Percentiles rank a stretch among this genome's conserved stretches.
Conservation (phyloP, 1,140 invertebrate genomes). For the Drosophila baimaii region DNA sequence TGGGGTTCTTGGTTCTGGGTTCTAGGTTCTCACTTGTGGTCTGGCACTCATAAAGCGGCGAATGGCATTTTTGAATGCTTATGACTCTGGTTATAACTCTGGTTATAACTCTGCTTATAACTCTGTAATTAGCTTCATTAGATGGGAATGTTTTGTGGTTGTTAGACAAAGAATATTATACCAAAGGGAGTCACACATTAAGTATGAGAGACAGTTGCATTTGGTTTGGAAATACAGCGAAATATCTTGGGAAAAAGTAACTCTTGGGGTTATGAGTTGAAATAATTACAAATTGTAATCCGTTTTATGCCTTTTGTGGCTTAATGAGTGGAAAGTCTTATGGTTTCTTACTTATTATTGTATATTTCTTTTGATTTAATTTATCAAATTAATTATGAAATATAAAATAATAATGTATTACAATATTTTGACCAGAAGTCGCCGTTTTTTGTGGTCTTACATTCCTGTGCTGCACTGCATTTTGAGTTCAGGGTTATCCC, state of each 20-base stretch:
- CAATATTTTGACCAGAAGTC: not conserved
- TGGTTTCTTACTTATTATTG: not conserved
- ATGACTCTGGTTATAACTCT: conserved; percentile 7
- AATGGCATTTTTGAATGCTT: conserved; percentile 10
- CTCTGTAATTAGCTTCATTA: conserved; percentile 38
- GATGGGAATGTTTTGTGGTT: conserved; percentile 15
- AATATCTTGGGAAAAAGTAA: not conserved
- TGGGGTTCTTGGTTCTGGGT: conserved; percentile 12
- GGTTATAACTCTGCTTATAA: conserved; percentile 4
- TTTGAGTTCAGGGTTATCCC: conserved; percentile 42
- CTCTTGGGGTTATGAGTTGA: not conserved
- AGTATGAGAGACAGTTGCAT: not conserved
- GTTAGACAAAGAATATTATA: conserved; percentile 1
- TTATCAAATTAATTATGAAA: too few relatives aligned
- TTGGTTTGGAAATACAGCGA: not conserved
- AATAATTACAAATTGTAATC: not conserved
- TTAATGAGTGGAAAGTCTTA: not conserved
- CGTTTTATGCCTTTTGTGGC: too few relatives aligned
- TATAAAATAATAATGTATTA: too few relatives aligned
- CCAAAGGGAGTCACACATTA: not conserved
- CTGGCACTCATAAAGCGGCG: conserved; percentile 7
- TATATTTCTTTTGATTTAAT: not conserved
- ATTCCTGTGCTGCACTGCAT: not conserved
- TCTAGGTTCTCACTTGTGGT: conserved; percentile 14
- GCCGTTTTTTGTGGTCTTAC: not conserved